Evolutionary conservation across 2,888 invertebrate species (phyloP).

Genomic region (Zygothrica quintamaculata): DNA sequence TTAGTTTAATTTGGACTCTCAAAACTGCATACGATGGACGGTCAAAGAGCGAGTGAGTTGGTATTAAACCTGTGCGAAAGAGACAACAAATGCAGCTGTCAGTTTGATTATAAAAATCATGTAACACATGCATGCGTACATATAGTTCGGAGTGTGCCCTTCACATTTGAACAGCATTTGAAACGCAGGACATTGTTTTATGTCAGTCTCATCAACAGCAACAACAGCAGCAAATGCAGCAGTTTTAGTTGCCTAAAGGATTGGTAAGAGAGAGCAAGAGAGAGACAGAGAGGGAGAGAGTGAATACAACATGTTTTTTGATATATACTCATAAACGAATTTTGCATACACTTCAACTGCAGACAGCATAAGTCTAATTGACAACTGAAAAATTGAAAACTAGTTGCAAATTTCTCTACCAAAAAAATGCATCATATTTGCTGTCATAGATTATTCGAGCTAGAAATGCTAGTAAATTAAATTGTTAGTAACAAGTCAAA

Average conservation of each 20-base stretch:
- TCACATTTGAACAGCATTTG: slow-evolving; percentile 63
- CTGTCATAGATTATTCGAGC: no score
- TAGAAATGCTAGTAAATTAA: no score
- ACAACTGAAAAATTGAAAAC: no score
- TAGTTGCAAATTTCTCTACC: background rate
- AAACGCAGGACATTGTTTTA: slow-evolving; percentile 70
- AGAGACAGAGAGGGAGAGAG: no score
- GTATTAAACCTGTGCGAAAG: background rate
- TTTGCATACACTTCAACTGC: slow-evolving; percentile 21
- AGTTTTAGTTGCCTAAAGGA: slow-evolving; percentile 31
- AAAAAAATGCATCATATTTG: no score
- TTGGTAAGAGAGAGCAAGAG: no score
- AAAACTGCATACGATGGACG: slow-evolving; percentile 24
- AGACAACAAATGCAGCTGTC: slow-evolving; percentile 40
- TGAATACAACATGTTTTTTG: slow-evolving; percentile 18
- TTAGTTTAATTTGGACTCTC: slow-evolving; percentile 78
- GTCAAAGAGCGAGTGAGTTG: background rate
- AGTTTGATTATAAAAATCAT: slow-evolving; percentile 60
- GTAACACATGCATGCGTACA: slow-evolving; percentile 7
- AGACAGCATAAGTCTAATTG: background rate
- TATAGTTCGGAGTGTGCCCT: slow-evolving; percentile 14
- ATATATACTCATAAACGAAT: slow-evolving; percentile 6
- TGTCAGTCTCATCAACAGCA: slow-evolving; percentile 75
- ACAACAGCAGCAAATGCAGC: slow-evolving; percentile 44
- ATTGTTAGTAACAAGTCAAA: no score